A percentile compares a stretch with the other conserved stretches of the same genome.
phyloP scores from a whole-genome alignment of 2,797 vertebrate genomes.

The Crenuchus spilurus region DNA sequence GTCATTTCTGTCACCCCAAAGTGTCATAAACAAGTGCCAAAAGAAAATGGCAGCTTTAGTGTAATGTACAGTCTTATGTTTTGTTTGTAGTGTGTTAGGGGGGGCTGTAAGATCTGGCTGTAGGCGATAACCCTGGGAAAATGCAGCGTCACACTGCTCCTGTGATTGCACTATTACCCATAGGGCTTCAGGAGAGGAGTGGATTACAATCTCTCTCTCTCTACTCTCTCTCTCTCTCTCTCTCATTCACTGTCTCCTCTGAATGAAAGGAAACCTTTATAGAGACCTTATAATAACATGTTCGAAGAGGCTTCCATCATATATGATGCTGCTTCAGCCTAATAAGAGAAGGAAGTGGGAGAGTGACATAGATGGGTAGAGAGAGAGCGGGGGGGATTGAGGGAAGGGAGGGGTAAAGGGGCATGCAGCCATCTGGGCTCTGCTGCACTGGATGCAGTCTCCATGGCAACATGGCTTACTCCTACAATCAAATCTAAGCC shows the following conservation, averaged over 20 bases:
- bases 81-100: no score
- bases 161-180: slow-evolving; percentile 16
- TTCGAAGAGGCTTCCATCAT: slow-evolving; percentile 12
- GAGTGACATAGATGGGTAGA: neutral
- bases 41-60: no score
- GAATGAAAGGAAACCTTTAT: no score
- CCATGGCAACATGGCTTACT: slow-evolving; percentile 53
- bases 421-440: slow-evolving; percentile 42
- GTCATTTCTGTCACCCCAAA: no score
- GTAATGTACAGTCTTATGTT: no score
- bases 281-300: slow-evolving; percentile 11
- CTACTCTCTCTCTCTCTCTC: neutral
- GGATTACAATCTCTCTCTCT: neutral
- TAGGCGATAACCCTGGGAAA: slow-evolving; percentile 3
- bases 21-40: no score
- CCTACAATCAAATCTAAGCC: slow-evolving; percentile 50
- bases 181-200: slow-evolving; percentile 10
- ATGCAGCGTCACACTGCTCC: slow-evolving; percentile 9
- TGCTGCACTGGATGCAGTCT: slow-evolving; percentile 60
- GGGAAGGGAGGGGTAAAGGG: slow-evolving; percentile 2
- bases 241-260: no score
- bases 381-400: slow-evolving; percentile 3
- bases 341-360: neutral
- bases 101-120: no score
- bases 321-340: slow-evolving; percentile 5